Conservation (phyloP, 2,113 vertebrate species). For the Taxidea taxus region DNA sequence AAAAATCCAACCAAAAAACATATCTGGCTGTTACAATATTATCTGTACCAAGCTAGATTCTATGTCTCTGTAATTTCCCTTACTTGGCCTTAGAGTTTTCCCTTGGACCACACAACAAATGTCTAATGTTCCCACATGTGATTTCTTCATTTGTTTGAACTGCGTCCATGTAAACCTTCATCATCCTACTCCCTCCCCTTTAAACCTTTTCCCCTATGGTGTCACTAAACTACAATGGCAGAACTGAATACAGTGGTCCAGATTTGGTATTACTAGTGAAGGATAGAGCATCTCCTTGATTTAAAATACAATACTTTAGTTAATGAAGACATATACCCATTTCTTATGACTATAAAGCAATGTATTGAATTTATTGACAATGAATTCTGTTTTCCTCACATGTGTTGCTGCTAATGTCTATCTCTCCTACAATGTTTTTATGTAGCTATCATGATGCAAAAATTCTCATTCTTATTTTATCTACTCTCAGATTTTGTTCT, state of each 20-base stretch:
- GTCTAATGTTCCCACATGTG: background rate
- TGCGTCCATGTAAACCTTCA: background rate
- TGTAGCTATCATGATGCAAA: background rate
- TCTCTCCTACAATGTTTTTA: background rate
- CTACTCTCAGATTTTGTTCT: background rate
- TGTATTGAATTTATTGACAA: background rate
- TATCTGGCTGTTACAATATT: background rate
- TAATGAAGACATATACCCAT: background rate
- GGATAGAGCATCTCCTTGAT: background rate
- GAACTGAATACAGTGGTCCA: background rate
- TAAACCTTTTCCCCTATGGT: fast-evolving
- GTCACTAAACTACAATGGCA: background rate
- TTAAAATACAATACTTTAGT: background rate
- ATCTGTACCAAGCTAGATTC: background rate
- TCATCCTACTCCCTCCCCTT: background rate
- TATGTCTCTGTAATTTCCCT: background rate
- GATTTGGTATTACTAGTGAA: background rate
- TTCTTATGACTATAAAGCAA: background rate
- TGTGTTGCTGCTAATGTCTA: background rate
- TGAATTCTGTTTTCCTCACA: background rate
- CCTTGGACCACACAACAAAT: background rate
- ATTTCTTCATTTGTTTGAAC: background rate
- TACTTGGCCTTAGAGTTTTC: background rate
- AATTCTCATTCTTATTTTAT: background rate
- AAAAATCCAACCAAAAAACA: background rate